Base-by-base conservation (phyloP, 2,888 invertebrate genomes). In the Drosophila sordidapex region DNA sequence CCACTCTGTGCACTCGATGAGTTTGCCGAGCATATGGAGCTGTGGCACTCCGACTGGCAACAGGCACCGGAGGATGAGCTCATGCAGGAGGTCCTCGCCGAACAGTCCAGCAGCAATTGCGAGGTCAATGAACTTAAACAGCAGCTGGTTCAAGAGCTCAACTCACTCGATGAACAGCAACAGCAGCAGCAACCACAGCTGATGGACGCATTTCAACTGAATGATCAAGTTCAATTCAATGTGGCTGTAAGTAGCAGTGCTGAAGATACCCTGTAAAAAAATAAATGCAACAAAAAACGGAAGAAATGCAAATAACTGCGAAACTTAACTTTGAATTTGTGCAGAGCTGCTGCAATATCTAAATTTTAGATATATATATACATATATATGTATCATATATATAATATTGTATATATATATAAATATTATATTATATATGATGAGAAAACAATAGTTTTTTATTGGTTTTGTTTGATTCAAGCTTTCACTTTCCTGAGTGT, bases 11-110 rank as follows among this genome's bases (percentile, higher is more conserved):
- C 90, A 1, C 71, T 92, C 7, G 63, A 83, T 29, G 91, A 91
- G 35, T 91, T 90, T 49, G 79, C 90, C 1, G 84, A 90, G 61
- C 91, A 91, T 33, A 92, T 92, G 91, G 83, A 91, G 13, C 62
- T 90, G 8, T 92, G 91, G 91, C 91, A 91, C 48, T 80, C 79
- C 13, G 83, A 83, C 25, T 90, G 91, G 91, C 71, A 82, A 29
- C 70, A 69, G 43, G 15, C 72, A 8, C 57, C 88, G 21, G 87
- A 83, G 25, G 88, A 87, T 53, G 89, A 87, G n/a, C 74, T 87
- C 0, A 87, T 87, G 89, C 87, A 73, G 38, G 87, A 87, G 61
- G 87, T 87, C 38, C 72, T 87, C 8, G 89, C 86, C 48, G 87
- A 87, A 36, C 73, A 87, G 66, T 67, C 68, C 0, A 77, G 71